Base-by-base conservation (phyloP, 2,113 vertebrate genomes). In the Ancistrus triradiatus region DNA sequence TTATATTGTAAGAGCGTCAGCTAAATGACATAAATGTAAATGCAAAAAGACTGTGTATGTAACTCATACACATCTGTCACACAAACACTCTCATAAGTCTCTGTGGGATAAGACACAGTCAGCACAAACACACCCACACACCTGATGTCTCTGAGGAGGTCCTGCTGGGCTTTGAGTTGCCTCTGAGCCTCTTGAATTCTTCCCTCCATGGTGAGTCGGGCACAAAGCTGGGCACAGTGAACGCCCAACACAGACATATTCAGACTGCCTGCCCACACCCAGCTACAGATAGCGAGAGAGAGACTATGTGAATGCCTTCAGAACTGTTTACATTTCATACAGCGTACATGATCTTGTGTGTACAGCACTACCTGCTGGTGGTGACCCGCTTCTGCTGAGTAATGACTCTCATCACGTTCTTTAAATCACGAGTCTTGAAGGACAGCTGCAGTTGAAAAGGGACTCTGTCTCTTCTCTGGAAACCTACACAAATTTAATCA, bases 191-290 rank as follows among this genome's bases (percentile, higher is more conserved):
- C 86, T 19, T 76, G 59, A 2, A 90, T 80, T n/a, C 74, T 75
- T 3, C 87, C 87, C 59, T 86, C 83, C 83, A 89, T 90, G 7
- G 87, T 86, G 19, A 90, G 74, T 10, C 78, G 59, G 44, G 84
- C 87, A 56, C 83, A 87, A 38, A 90, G 78, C 62, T 90, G 88
- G 49, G 85, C 87, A 1, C 78, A 85, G 78, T 90, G 88, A 18
- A 86, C 85, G 0, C 79, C 83, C 5, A 90, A 75, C 3, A 90
- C 85, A 0, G 69, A 71, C 75, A 80, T 70, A 57, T 89, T 86
- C 43, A 90, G 78, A 43, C 65, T 79, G 0, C 82, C 71, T 0
- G 74, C 64, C 59, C 67, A 69, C 14, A 87, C 53, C 63, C 70
- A 68, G 38, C 88, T 90, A 56, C 15, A 62, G 37, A 64, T 1